phyloP scores from a whole-genome alignment of 2,797 vertebrate genomes.

The Enteromius fasciolatus region DNA sequence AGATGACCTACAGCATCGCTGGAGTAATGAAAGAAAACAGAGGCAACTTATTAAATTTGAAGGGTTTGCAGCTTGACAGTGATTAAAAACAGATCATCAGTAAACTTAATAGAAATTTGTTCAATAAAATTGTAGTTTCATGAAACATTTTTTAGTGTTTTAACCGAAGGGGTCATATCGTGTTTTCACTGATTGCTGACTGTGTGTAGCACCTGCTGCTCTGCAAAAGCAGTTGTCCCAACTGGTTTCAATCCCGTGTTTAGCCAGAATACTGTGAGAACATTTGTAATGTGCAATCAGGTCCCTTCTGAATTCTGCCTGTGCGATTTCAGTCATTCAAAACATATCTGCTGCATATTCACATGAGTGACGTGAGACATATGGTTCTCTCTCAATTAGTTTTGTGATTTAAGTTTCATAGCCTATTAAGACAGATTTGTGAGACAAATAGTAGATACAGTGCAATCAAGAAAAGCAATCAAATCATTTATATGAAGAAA shows the following conservation, averaged over 20 bases:
- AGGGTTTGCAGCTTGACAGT: not conserved
- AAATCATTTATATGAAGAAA: constrained; percentile 3
- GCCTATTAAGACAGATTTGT: constrained; percentile 22
- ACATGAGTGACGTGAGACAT: not conserved
- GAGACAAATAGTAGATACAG: not conserved
- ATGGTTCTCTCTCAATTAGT: constrained; percentile 5
- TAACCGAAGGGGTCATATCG: not conserved
- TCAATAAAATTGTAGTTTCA: not conserved
- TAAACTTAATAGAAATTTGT: not conserved
- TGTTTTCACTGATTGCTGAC: not conserved
- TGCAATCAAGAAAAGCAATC: constrained; percentile 26
- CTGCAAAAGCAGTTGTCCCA: not conserved
- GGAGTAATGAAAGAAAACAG: not conserved
- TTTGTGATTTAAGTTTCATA: not conserved
- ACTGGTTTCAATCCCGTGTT: not conserved
- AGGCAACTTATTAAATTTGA: not conserved
- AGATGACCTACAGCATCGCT: not conserved
- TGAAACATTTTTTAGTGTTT: not conserved
- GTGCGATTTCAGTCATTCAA: not conserved
- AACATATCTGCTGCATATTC: constrained; percentile 1
- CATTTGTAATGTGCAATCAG: constrained; percentile 1
- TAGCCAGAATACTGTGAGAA: not conserved
- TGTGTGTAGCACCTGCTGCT: not conserved
- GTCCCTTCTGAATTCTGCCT: not conserved
- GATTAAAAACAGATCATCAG: not conserved